Conservation (phyloP, 2,113 vertebrate genomes). For the Taurulus bubalis region DNA sequence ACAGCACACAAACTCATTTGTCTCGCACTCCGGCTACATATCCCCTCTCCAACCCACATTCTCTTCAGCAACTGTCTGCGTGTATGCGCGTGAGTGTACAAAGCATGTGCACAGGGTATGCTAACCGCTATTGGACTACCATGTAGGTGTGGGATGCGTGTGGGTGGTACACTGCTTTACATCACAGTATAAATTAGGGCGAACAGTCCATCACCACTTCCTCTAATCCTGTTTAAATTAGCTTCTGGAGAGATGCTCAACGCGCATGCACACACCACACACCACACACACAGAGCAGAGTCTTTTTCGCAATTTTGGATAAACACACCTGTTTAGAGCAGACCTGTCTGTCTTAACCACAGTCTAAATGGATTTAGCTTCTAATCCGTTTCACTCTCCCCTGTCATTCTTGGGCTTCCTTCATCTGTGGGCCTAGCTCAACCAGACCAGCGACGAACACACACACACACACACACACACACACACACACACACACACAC, state of each 20-base stretch:
- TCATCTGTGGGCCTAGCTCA: slow-evolving; percentile 46
- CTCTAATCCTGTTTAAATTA: slow-evolving; percentile 71
- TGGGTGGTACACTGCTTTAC: slow-evolving; percentile 59
- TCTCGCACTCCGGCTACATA: slow-evolving; percentile 19
- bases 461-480: slow-evolving; percentile 28
- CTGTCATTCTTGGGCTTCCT: slow-evolving; percentile 45
- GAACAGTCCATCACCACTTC: slow-evolving; percentile 58
- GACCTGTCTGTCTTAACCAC: slow-evolving; percentile 50
- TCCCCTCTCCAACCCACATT: slow-evolving; percentile 34
- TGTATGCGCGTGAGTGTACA: not conserved
- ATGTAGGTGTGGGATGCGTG: slow-evolving; percentile 54
- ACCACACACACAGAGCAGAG: slow-evolving; percentile 11
- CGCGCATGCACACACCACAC: slow-evolving; percentile 3
- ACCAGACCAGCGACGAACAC: slow-evolving; percentile 27
- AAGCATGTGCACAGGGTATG: not conserved
- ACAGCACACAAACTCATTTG: slow-evolving; percentile 45
- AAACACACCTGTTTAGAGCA: slow-evolving; percentile 62
- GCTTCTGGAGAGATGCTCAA: slow-evolving; percentile 32
- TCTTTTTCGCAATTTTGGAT: slow-evolving; percentile 42
- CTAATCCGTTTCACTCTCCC: slow-evolving; percentile 60
- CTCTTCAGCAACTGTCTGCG: not conserved
- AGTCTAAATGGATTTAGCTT: slow-evolving; percentile 53
- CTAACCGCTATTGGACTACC: slow-evolving; percentile 25
- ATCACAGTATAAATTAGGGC: slow-evolving; percentile 55
- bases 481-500: slow-evolving; percentile 21